phyloP scores from a whole-genome alignment of 2,888 invertebrate species.

The Molorchus minor region DNA sequence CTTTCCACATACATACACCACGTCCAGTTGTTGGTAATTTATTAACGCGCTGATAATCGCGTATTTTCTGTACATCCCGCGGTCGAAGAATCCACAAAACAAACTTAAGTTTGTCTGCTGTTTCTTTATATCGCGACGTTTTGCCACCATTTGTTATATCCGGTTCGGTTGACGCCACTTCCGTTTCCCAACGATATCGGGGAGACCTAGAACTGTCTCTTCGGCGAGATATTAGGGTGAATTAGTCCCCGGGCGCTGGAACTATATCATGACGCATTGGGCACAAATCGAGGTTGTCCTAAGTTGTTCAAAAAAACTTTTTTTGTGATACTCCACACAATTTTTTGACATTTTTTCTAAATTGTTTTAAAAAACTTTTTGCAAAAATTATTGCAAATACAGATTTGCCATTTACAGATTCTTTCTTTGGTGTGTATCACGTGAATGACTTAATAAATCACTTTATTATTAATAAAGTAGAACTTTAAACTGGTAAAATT shows the following conservation, averaged over 20 bases:
- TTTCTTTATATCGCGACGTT: constrained; percentile 53
- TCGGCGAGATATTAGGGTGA: constrained; percentile 40
- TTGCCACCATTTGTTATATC: constrained; percentile 57
- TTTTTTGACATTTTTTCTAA: too few species aligned
- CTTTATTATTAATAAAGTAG: too few species aligned
- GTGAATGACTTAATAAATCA: too few species aligned
- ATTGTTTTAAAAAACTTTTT: too few species aligned
- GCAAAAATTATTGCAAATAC: too few species aligned
- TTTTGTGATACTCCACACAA: too few species aligned
- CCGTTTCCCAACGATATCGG: constrained; percentile 46
- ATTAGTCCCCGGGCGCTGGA: background rate
- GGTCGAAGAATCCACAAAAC: constrained; percentile 49
- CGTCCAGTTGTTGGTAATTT: constrained; percentile 1
- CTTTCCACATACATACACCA: background rate
- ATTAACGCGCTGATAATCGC: constrained; percentile 5
- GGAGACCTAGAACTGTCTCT: constrained; percentile 43
- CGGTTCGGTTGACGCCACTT: constrained; percentile 54
- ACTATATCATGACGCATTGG: background rate
- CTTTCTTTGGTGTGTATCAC: too few species aligned
- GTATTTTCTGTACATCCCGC: background rate
- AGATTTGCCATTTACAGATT: too few species aligned
- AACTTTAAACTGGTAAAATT: too few species aligned
- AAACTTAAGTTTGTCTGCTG: constrained; percentile 50
- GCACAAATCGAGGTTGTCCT: background rate
- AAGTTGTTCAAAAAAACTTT: too few species aligned